Evolutionary conservation across 1,140 invertebrate genomes (phyloP).

Genomic region (Neodiprion virginianus): DNA sequence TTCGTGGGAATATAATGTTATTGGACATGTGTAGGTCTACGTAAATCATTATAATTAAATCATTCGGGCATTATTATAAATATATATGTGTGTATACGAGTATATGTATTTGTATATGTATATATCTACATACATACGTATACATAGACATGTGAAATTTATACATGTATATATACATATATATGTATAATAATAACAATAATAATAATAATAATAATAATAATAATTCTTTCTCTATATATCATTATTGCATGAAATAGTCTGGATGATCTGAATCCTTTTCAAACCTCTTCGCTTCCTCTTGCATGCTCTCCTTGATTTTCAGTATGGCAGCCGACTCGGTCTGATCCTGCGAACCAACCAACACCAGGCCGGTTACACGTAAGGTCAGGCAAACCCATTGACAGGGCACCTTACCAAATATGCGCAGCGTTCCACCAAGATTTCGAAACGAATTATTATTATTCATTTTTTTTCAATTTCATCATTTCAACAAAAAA

Average conservation of each 20-base stretch:
- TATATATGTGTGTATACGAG: too few relatives aligned
- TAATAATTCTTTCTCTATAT: too few relatives aligned
- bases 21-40: too few relatives aligned
- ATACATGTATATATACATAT: neutral
- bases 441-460: slow-evolving; percentile 3
- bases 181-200: neutral
- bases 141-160: neutral
- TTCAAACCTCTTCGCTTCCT: slow-evolving; percentile 99
- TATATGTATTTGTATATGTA: too few relatives aligned
- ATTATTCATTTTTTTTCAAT: neutral
- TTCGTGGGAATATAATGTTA: too few relatives aligned
- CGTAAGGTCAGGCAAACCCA: slow-evolving; percentile 51
- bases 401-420: slow-evolving; percentile 54
- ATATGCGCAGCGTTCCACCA: slow-evolving; percentile 12
- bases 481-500: neutral
- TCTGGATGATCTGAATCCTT: slow-evolving; percentile 97
- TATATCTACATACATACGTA: too few relatives aligned
- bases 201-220: slow-evolving; percentile 2
- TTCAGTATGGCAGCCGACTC: slow-evolving; percentile 99
- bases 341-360: slow-evolving; percentile 89
- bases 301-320: slow-evolving; percentile 99
- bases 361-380: slow-evolving; percentile 65
- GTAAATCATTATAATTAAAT: too few relatives aligned
- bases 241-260: slow-evolving; percentile 90
- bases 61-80: too few relatives aligned